Conservation (phyloP, 1,140 invertebrate genomes). For the Drosophila elegans region DNA sequence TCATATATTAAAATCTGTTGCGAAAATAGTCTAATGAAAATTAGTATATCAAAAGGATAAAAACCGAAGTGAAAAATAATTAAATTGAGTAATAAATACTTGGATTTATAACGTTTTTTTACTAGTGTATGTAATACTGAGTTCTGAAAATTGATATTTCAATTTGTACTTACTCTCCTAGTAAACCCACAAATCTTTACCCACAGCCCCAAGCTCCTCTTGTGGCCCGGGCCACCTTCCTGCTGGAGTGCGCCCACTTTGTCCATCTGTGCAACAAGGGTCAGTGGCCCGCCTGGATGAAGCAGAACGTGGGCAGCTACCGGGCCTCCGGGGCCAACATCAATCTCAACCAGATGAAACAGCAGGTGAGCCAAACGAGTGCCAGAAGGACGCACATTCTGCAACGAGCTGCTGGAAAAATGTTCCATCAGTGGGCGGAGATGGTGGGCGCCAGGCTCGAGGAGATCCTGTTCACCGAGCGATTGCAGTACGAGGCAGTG, state of each 20-base stretch:
- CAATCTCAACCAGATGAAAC: constrained; percentile 77
- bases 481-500: constrained; percentile 89
- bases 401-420: constrained; percentile 96
- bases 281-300: constrained; percentile 98
- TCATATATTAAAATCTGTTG: too few relatives aligned
- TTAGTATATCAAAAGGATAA: too few relatives aligned
- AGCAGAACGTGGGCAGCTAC: constrained; percentile 89
- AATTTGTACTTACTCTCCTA: background rate
- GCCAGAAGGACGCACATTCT: constrained; percentile 91
- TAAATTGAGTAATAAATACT: too few relatives aligned
- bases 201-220: constrained; percentile 96
- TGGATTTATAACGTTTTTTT: too few relatives aligned
- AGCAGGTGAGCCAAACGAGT: constrained; percentile 86
- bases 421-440: constrained; percentile 93
- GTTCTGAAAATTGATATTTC: too few relatives aligned
- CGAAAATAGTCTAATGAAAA: too few relatives aligned
- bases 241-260: constrained; percentile 98
- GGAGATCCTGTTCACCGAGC: constrained; percentile 91
- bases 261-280: constrained; percentile 99
- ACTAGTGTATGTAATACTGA: too few relatives aligned
- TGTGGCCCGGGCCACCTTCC: constrained; percentile 93
- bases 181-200: background rate
- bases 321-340: constrained; percentile 89
- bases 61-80: too few relatives aligned
- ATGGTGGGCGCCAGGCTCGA: constrained; percentile 94